Percentiles rank a stretch among this genome's conserved stretches.
Conservation (phyloP, 2,797 vertebrate genomes). For the Pteronotus mesoamericanus region DNA sequence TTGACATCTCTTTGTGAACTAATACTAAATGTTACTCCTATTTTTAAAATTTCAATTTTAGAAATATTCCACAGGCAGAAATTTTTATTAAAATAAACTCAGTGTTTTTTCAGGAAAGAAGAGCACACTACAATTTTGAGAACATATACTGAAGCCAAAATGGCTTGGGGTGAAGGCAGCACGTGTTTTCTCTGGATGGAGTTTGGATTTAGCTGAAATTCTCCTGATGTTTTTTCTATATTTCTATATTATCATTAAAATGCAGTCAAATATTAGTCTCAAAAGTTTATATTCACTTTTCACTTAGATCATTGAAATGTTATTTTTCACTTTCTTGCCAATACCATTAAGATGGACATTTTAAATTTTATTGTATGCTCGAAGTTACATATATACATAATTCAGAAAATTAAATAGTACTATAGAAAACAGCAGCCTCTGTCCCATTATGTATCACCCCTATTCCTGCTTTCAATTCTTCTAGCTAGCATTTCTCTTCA, state of each 20-base stretch:
- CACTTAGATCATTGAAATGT: background rate
- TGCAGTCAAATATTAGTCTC: background rate
- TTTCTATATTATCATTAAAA: slow-evolving; percentile 43
- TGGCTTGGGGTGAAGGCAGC: background rate
- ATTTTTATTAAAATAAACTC: slow-evolving; percentile 22
- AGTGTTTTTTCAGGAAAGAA: background rate
- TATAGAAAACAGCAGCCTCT: background rate
- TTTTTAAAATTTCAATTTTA: background rate
- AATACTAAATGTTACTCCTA: background rate
- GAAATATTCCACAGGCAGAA: background rate
- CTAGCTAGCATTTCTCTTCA: background rate
- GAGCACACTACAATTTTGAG: background rate
- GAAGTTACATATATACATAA: background rate
- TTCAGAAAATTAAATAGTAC: slow-evolving; percentile 2
- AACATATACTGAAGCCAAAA: background rate
- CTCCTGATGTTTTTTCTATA: background rate
- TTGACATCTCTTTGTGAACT: background rate
- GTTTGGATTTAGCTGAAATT: background rate
- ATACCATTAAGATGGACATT: background rate
- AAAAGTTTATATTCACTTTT: slow-evolving; percentile 24
- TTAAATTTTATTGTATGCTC: background rate
- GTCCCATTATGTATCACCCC: background rate
- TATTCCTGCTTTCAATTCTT: background rate
- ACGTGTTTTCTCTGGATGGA: slow-evolving; percentile 29
- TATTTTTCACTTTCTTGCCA: slow-evolving; percentile 20